These are phyloP conservation scores for Lordiphosa clarofinis DNA, from an alignment of 1,140 invertebrate species.

Conservation along the genomic window DNA sequence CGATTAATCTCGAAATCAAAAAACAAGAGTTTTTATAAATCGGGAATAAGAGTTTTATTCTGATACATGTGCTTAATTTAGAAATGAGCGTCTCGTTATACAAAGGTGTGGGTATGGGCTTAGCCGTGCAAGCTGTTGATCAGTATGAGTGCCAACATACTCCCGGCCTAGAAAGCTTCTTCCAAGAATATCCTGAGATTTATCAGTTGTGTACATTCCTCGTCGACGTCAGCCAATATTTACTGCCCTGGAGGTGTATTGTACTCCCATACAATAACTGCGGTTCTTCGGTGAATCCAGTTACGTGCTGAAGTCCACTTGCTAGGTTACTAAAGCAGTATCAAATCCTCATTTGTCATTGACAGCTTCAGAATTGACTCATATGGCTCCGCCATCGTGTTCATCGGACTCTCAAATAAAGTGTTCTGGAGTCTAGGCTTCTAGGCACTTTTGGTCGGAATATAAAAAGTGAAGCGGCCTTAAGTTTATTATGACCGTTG, in stretches of 20 bases:
- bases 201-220: no score
- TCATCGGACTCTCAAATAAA: no score
- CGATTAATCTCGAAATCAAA: no score
- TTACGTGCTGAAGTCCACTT: constrained; percentile 37
- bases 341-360: constrained; percentile 36
- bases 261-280: constrained; percentile 60
- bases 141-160: constrained; percentile 1
- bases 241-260: constrained; percentile 55
- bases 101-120: no score
- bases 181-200: neutral
- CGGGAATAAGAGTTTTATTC: no score
- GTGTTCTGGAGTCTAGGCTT: constrained; percentile 21
- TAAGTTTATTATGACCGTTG: no score
- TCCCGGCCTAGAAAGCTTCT: constrained; percentile 11
- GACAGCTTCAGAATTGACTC: constrained; percentile 16
- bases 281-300: constrained; percentile 38
- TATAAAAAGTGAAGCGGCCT: no score
- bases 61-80: no score
- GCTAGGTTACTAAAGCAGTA: constrained; percentile 17
- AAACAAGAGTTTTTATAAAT: no score
- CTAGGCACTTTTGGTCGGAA: neutral
- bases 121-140: neutral
- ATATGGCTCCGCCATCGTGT: no score
- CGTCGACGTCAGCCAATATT: constrained; percentile 26
- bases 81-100: no score